Base-by-base conservation (phyloP, 2,797 vertebrate species). In the Parauchenoglanis punctatus region DNA sequence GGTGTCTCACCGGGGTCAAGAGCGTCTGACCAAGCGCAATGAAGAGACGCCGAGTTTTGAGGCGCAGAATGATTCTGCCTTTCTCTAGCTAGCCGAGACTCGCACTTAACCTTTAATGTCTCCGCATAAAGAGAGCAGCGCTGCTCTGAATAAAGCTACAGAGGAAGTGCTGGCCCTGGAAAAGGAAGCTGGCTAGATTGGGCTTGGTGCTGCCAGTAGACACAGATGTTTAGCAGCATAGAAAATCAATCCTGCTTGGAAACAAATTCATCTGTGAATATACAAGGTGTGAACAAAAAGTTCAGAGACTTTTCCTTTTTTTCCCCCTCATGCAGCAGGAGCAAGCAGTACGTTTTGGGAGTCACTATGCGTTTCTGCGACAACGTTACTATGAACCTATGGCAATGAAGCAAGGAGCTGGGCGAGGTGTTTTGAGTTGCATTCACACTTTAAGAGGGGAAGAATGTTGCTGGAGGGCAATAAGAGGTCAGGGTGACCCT, bases 41-140 rank as follows among this genome's bases (percentile, higher is more conserved):
- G 67, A 84, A 58, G 31, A 84, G 23, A n/a, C 23, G 31, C 18
- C 5, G 52, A 44, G 52, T 72, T 40, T 59, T 10, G 52, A 58
- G 23, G 35, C 11, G 1, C 52, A n/a, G 52, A 73, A 73, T 11
- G 7, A 72, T 73, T 70, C 54, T 59, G 12, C 35, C 61, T 68
- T 83, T 67, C 59, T 49, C n/a, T 68, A 63, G 81, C 63, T 67
- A 70, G 52, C 58, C 23, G n/a, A 76, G 52, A 25, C 59, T n/a
- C 40, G 18, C 86, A 46, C 82, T 87, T 87, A 84, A 84, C 86
- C 86, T 84, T 84, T 78, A 44, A 54, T 85, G 40, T 88, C n/a
- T 58, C 23, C 20, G 65, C 15, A 31, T 40, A 65, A 81, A 85
- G 52, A 86, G 67, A 73, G 44, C 83, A 68, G 68, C 0, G 8